A percentile compares a stretch with the other conserved stretches of the same genome.
These are phyloP conservation scores for Diglossa cyanea DNA, from an alignment of 2,797 vertebrate species.

Conservation along the genomic window DNA sequence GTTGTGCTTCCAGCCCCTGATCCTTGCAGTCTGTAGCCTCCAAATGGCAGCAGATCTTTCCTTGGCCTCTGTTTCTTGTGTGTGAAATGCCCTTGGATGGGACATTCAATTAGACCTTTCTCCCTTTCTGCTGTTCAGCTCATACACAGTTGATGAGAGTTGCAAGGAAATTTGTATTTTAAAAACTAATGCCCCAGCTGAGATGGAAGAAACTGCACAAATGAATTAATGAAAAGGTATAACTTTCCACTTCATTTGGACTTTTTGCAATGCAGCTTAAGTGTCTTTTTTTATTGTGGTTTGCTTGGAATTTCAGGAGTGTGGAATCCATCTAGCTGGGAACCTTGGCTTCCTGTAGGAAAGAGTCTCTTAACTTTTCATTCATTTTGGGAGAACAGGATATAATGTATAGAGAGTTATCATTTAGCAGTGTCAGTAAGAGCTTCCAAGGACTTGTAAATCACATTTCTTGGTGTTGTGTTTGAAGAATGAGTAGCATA, in stretches of 20 bases:
- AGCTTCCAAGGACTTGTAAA: neutral
- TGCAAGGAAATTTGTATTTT: constrained; percentile 59
- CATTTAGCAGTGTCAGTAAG: neutral
- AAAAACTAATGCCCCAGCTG: constrained; percentile 51
- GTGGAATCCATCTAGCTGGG: neutral
- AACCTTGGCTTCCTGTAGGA: neutral
- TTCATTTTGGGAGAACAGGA: neutral
- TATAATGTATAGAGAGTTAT: neutral
- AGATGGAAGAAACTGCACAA: constrained; percentile 54
- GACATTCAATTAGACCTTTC: constrained; percentile 46
- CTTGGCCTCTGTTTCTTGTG: neutral
- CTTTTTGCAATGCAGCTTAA: neutral
- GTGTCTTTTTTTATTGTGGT: neutral
- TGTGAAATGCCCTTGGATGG: neutral
- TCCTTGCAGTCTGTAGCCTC: neutral
- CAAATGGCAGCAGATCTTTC: neutral
- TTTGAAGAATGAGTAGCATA: neutral
- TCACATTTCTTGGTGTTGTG: neutral
- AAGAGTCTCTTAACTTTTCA: neutral
- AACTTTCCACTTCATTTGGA: constrained; percentile 40
- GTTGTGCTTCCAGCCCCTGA: neutral
- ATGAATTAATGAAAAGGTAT: constrained; percentile 63
- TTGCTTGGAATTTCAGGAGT: neutral
- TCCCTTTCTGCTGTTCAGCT: constrained; percentile 65
- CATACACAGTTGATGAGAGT: constrained; percentile 57